phyloP scores from a whole-genome alignment of 2,797 vertebrate species.

The Diplodus sargus region DNA sequence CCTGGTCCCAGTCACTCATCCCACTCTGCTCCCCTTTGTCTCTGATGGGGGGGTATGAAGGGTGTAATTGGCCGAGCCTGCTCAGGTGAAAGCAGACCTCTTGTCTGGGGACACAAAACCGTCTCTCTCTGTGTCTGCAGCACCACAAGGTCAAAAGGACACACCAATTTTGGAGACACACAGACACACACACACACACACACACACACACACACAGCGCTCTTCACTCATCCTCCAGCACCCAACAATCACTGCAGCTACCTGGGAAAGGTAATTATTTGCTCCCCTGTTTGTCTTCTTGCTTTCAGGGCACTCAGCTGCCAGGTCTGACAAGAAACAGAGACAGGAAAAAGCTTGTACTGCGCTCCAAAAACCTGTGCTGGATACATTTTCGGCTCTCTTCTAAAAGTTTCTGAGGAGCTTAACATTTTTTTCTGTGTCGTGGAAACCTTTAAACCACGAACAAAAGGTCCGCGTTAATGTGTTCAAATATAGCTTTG shows the following conservation, averaged over 20 bases:
- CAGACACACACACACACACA: conserved; percentile 54
- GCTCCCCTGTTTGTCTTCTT: conserved; percentile 76
- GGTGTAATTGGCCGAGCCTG: conserved; percentile 73
- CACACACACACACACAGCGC: conserved; percentile 8
- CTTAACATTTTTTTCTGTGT: neutral
- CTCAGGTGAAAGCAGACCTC: conserved; percentile 82
- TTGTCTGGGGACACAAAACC: conserved; percentile 83
- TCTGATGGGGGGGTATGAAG: conserved; percentile 38
- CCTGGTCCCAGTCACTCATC: conserved; percentile 74
- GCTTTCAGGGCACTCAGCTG: conserved; percentile 67
- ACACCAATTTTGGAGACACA: conserved; percentile 52
- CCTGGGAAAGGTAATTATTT: conserved; percentile 86
- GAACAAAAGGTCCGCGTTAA: neutral
- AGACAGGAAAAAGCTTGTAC: conserved; percentile 28
- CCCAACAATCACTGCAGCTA: conserved; percentile 73
- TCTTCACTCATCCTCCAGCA: conserved; percentile 75
- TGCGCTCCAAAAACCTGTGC: neutral
- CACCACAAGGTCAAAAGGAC: conserved; percentile 81
- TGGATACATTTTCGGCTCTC: neutral
- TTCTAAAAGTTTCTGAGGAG: neutral
- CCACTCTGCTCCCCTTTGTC: conserved; percentile 71
- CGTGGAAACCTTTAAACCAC: neutral
- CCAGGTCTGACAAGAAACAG: conserved; percentile 55
- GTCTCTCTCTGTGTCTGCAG: conserved; percentile 77
- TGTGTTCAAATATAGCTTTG: neutral